These are phyloP conservation scores for Acanthosepion pharaonis DNA, from an alignment of 2,888 invertebrate genomes.

Conservation along the genomic window DNA sequence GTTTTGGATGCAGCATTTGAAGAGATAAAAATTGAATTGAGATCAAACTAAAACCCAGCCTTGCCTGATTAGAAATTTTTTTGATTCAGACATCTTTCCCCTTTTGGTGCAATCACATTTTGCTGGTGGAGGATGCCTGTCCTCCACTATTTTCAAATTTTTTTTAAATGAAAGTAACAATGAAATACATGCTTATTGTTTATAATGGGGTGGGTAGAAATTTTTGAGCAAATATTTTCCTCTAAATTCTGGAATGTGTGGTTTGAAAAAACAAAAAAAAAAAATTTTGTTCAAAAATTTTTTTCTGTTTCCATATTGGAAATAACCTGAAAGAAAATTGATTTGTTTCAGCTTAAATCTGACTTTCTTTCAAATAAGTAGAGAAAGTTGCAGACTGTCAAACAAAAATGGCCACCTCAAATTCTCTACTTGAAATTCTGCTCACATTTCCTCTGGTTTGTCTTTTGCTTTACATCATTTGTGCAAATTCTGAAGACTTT, in stretches of 20 bases:
- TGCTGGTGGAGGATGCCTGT: too few species aligned
- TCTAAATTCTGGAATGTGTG: slow-evolving; percentile 16
- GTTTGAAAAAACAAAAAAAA: background rate
- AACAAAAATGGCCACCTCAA: background rate
- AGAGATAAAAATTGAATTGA: background rate
- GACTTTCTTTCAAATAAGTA: background rate
- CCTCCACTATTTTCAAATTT: too few species aligned
- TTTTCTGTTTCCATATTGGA: background rate
- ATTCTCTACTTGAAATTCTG: background rate
- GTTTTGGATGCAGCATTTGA: too few species aligned
- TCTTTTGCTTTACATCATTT: background rate
- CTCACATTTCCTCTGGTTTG: background rate
- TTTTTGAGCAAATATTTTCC: background rate
- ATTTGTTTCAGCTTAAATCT: background rate
- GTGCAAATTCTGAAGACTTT: background rate
- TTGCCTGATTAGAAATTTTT: background rate
- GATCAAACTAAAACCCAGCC: background rate
- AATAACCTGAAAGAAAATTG: background rate
- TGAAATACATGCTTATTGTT: too few species aligned
- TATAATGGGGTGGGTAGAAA: too few species aligned
- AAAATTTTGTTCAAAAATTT: background rate
- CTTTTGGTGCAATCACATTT: too few species aligned
- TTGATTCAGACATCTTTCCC: too few species aligned
- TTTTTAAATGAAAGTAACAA: too few species aligned
- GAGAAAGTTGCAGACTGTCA: background rate